Conservation (phyloP, 2,888 invertebrate genomes). For the Syritta pipiens region DNA sequence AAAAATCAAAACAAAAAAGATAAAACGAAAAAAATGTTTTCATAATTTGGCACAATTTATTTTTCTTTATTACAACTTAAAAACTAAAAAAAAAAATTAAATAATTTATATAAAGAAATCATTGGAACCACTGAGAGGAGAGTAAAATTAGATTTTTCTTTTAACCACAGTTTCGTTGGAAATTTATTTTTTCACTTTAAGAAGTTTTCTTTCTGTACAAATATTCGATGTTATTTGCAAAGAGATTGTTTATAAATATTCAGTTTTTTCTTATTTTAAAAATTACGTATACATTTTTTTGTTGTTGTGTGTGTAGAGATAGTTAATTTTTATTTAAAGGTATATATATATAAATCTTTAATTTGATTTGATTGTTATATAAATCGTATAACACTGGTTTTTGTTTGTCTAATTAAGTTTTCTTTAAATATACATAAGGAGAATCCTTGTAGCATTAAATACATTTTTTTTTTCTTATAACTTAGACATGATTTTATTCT, state of each 20-base stretch:
- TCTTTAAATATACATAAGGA: not conserved
- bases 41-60: conserved; percentile 34
- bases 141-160: conserved; percentile 3
- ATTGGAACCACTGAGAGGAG: conserved; percentile 5
- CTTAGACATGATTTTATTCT: too few relatives aligned
- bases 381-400: conserved; percentile 21
- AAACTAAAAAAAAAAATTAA: not conserved
- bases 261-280: conserved; percentile 23
- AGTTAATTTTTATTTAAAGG: conserved; percentile 1
- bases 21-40: not conserved
- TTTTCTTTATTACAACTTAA: conserved; percentile 2
- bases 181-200: conserved; percentile 18
- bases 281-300: conserved; percentile 67
- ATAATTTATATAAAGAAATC: conserved; percentile 1
- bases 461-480: not conserved
- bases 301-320: conserved; percentile 41
- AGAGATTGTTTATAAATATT: not conserved
- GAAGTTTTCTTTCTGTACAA: not conserved
- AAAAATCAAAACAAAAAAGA: conserved; percentile 7
- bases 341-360: not conserved
- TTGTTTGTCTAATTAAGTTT: not conserved
- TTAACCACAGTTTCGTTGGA: conserved; percentile 36
- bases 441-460: conserved; percentile 9
- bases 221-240: conserved; percentile 5
- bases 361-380: not conserved